Evolutionary conservation across 1,140 invertebrate species (phyloP), one percentile per base, ranked within the genome.

Genomic region (Venturia canescens): DNA sequence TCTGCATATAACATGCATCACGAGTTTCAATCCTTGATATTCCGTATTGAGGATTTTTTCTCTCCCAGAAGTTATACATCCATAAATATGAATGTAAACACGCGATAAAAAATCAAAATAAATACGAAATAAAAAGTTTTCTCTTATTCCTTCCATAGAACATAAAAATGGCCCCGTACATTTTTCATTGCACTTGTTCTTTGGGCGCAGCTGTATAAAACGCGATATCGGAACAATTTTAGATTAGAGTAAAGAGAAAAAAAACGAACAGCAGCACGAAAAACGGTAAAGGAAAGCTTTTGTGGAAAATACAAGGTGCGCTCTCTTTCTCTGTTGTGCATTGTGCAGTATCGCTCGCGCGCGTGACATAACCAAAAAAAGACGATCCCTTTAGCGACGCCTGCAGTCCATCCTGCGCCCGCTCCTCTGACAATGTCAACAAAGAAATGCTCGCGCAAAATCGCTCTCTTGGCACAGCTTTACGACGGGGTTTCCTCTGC

Each of bases 211-310:
- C 34, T 71, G 69, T 3, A 26, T 71, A 34, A 71, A 48, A 48
- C 69, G 69, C 69, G 69, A 34, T 71, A 71, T 71, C 69, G 69
- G 48, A 71, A 29, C 69, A 16, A 44, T 71, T 71, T 71, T 71
- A 23, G 11, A 23, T 63, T 63, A 15, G 9, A 23, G 3, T 63
- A 27, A 23, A 63, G 4, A 5, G 27, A 63, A 63, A 57, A 53
- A 4, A 53, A 53, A 53, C 3, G 31, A 29, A 69, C 15, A 70
- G 38, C 18, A 71, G 69, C 34, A 21, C 69, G 67, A 69, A 69
- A 69, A 69, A 13, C 26, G 16, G 16, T 53, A 69, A 34, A 69
- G 67, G 29, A 27, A 69, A 31, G 15, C 29, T 69, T 69, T 53
- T 53, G 50, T 53, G n/a, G n/a, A 53, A 53, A 53, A 63, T 63